Evolutionary conservation across 2,113 vertebrate species (phyloP).

Genomic region (Embiotoca jacksoni): DNA sequence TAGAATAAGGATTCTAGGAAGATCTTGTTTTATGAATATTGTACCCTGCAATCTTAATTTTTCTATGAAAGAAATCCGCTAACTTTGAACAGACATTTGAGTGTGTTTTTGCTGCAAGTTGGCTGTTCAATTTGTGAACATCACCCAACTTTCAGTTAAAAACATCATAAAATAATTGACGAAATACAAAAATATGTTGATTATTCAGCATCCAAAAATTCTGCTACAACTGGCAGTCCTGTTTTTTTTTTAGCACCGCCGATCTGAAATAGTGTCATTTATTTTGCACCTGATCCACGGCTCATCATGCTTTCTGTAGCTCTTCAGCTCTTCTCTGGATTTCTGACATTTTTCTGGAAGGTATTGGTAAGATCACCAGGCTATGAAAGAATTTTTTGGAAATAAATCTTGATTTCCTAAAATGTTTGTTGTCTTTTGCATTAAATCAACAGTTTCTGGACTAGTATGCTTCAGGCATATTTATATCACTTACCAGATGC

Average conservation of each 20-base stretch:
- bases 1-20: not conserved
- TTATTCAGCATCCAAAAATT: not conserved
- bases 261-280: slow-evolving; percentile 11
- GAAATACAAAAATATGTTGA: not conserved
- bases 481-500: not conserved
- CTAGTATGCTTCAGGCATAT: not conserved
- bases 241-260: too few relatives aligned
- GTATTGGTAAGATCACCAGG: slow-evolving; percentile 3
- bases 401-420: slow-evolving; percentile 44
- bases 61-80: not conserved
- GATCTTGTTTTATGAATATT: not conserved
- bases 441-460: not conserved
- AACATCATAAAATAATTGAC: not conserved
- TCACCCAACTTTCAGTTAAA: not conserved
- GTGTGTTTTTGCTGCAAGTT: not conserved
- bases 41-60: not conserved
- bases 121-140: not conserved
- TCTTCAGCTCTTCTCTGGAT: not conserved
- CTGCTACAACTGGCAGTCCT: not conserved
- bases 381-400: slow-evolving; percentile 1
- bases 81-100: not conserved
- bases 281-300: not conserved
- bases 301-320: not conserved
- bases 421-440: slow-evolving; percentile 3
- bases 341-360: not conserved